These are phyloP conservation scores for Stercorarius parasiticus DNA, from an alignment of 2,113 vertebrate genomes.

Conservation along the genomic window DNA sequence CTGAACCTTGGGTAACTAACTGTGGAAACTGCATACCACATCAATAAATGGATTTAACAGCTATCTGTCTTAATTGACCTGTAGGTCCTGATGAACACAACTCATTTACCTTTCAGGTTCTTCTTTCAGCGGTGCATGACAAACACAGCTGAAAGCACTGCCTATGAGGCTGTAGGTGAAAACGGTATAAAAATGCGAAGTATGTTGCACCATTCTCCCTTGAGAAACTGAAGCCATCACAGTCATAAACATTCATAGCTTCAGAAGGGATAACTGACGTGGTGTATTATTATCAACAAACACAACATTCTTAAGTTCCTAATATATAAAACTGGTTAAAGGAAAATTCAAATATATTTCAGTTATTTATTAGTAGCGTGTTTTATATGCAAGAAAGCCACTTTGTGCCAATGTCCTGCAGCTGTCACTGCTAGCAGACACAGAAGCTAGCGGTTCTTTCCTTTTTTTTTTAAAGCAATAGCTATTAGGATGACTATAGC, in stretches of 20 bases:
- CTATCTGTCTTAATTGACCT: neutral
- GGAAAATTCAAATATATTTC: neutral
- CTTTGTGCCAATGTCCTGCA: neutral
- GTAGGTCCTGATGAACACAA: neutral
- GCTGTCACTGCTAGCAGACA: neutral
- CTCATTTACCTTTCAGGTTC: neutral
- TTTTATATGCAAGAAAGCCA: neutral
- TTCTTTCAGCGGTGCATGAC: neutral
- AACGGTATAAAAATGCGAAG: neutral
- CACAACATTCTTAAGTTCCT: neutral
- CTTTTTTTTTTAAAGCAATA: neutral
- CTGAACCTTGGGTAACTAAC: neutral
- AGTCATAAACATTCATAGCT: neutral
- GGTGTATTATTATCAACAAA: neutral
- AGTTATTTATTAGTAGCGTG: constrained; percentile 22
- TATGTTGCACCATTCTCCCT: neutral
- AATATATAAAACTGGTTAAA: neutral
- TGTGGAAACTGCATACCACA: neutral
- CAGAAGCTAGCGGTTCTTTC: neutral
- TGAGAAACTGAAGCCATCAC: neutral
- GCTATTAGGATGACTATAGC: constrained; percentile 44
- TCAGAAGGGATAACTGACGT: neutral
- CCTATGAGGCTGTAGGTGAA: neutral
- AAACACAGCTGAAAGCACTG: neutral
- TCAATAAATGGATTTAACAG: neutral